Base-by-base conservation (phyloP, 2,797 vertebrate species). In the Lycodopsis pacificus region DNA sequence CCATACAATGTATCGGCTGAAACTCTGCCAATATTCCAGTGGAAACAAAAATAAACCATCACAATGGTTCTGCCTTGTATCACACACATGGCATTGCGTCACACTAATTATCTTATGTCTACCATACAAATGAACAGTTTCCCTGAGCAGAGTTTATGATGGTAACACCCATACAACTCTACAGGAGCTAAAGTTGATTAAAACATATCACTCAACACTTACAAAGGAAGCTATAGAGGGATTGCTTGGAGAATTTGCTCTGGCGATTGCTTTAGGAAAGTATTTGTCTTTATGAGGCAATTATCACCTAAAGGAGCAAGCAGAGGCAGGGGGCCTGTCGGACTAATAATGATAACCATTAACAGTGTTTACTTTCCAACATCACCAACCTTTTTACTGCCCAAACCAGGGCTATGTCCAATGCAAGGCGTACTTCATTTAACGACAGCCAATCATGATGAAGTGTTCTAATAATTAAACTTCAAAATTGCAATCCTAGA, bases 221-320 rank as follows among this genome's bases (percentile, higher is more conserved):
- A 73, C 69, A 85, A 80, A 87, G 83, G 76, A 86, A 91, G 87
- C 70, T 73, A 77, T 80, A 80, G 59, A 71, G 69, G 69, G 74
- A 78, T 74, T 83, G 79, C 40, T 58, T 15, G 51, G 79, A 66
- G 67, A 91, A 89, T 88, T 91, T 79, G 32, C 80, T 79, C 71
- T 51, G 71, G 84, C 76, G 68, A 82, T 89, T 85, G 86, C 89
- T 93, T 85, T 76, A 80, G 91, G 92, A 92, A 94, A 89, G 78
- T 89, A 84, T 91, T 88, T 80, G 86, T 79, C 79, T 94, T 93
- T 93, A 94, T 91, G 78, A 82, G 90, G 89, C 88, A 91, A 93
- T 94, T 95, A 93, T 92, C 89, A 93, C 92, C 89, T 90, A 70
- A 68, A 89, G 83, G 79, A 85, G 84, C 88, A 90, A 88, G 87